Base-by-base conservation (phyloP, 2,888 invertebrate genomes). In the Carpatolechia fugitivella region DNA sequence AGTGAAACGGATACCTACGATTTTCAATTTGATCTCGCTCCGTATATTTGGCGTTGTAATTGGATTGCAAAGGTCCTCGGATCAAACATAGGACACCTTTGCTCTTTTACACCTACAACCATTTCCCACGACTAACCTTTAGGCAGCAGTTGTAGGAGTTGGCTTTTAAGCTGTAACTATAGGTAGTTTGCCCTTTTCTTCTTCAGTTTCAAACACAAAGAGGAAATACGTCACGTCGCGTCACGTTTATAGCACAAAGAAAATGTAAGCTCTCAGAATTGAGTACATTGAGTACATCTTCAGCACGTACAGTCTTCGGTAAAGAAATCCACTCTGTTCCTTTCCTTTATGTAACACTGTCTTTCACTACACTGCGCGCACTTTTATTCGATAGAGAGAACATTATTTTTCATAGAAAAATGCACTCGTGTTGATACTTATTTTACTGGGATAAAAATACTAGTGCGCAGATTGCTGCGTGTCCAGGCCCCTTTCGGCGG, bases 401-500 rank as follows among this genome's bases (percentile, higher is more conserved):
- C 76, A 76, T 78, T 73, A 74, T 72, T 72, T 68, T 76, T 76
- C 74, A 78, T 70, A 66, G 62, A 62, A 55, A 62, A 76, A 72
- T 70, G 74, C 78, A 77, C 47, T 55, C 6, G 8, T 33, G 44
- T 18, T 30, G 48, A 18, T 38, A 30, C 44, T 50, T 44, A 46
- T 55, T 51, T 49, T 49, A 55, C 14, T 24, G 20, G 1, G 40
- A 47, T 44, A 52, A 14, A 46, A 40, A 50, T 66, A 69, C 66
- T 56, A 65, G 77, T 80, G 81, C 86, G 82, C 83, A 83, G 78
- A 80, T 74, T 74, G 72, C 67, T 68, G 61, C 63, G 72, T 70
- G 29, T 31, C 64, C 78, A 80, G 80, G 85, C 83, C 87, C 89
- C 88, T 89, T 85, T 76, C 74, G 72, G 67, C 71, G 68, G 75